Base-by-base conservation (phyloP, 2,797 vertebrate genomes). In the Anguilla megastoma region DNA sequence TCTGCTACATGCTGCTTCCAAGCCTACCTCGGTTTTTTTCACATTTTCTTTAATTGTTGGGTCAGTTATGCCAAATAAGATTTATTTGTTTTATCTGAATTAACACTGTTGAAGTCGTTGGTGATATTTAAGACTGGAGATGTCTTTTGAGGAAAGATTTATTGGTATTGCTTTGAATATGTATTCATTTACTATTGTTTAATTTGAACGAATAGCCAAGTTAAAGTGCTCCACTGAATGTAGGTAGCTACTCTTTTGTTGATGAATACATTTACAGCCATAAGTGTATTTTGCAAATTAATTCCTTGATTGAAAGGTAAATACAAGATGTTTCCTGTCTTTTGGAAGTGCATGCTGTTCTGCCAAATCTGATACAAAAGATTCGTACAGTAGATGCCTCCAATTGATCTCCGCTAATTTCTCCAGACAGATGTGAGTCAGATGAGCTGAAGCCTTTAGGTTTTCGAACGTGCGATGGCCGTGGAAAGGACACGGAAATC, bases 401-500 rank as follows among this genome's bases (percentile, higher is more conserved):
- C 74, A 14, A 41, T 79, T 16, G 16, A 41, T 45, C 74, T 45
- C 16, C 5, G 0, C 36, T 79, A 45, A 48, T 50, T 82, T 82
- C 41, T 36, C 52, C 80, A 83, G 69, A 24, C 45, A 52, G 52
- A 84, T 16, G 24, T 1, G 1, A 16, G 27, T 6, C 50, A 84
- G 82, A 52, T 2, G 2, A 54, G 50, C 45, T 1, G 5, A 48
- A 54, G 50, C 14, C 0, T 54, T 9, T 10, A 8, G 21, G 9
- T 84, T 84, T 56, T 24, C 50, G 33, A 52, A 54, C 33, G 48
- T n/a, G 48, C 45, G 7, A 21, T 76, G 2, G 45, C 45, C 8
- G 27, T 50, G 45, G 79, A 50, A 82, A 82, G 41, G 79, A 48
- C 24, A 33, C 60, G n/a, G 36, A 84, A 79, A 87, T 84, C 88